Percentiles rank a stretch among this genome's conserved stretches.
phyloP scores from a whole-genome alignment of 2,113 vertebrate species.

The Coreoperca whiteheadi region DNA sequence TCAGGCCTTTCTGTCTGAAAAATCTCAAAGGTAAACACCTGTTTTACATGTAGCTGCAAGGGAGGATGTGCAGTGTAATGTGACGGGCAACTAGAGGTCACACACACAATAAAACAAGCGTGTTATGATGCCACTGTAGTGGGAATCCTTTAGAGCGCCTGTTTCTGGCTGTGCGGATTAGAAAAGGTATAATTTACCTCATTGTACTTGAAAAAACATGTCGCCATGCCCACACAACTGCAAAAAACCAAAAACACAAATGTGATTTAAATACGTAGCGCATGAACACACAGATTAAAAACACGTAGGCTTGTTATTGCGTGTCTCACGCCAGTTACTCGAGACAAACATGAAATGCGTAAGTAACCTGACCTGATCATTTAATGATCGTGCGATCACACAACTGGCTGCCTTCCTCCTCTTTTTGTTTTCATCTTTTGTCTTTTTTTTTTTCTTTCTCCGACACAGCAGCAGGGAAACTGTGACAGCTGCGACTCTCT shows the following conservation, averaged over 20 bases:
- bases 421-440: background rate
- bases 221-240: background rate
- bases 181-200: slow-evolving; percentile 9
- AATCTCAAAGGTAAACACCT: background rate
- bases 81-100: background rate
- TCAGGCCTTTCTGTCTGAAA: background rate
- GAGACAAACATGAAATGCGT: too few relatives aligned
- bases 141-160: background rate
- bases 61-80: background rate
- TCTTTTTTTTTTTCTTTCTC: background rate
- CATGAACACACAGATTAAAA: background rate
- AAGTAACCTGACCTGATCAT: background rate
- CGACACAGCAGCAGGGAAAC: background rate
- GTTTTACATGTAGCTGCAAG: background rate
- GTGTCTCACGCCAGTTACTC: background rate
- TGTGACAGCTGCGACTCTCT: background rate
- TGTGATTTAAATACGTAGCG: background rate
- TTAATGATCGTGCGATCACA: background rate
- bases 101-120: background rate
- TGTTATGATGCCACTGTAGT: background rate
- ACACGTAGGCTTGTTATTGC: background rate
- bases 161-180: slow-evolving; percentile 3
- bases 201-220: background rate
- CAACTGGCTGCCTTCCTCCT: background rate
- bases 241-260: background rate